Evolutionary conservation across 2,113 vertebrate genomes (phyloP).

Genomic region (Opisthocomus hoazin): DNA sequence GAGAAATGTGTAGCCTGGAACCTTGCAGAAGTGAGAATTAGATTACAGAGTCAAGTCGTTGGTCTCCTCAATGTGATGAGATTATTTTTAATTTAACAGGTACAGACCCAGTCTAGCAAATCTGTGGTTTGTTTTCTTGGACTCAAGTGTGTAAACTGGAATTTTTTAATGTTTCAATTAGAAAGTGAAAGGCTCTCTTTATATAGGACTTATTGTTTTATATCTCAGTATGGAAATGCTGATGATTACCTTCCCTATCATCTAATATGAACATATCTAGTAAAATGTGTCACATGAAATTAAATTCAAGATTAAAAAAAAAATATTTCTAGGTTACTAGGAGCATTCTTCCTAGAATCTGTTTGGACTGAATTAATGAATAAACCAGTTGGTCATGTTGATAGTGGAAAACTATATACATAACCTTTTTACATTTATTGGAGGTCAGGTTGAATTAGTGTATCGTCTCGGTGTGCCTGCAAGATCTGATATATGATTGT

Average conservation of each 20-base stretch:
- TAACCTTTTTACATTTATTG: not conserved
- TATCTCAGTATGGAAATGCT: not conserved
- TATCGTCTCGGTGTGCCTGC: not conserved
- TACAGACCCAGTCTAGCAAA: not conserved
- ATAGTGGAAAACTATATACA: not conserved
- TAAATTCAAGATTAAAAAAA: not conserved
- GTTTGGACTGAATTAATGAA: not conserved
- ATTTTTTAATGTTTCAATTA: not conserved
- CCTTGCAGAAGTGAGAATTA: slow-evolving; percentile 4
- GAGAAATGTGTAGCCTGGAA: not conserved
- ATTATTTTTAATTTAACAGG: slow-evolving; percentile 8
- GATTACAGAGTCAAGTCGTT: not conserved
- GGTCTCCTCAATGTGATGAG: not conserved
- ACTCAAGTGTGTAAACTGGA: not conserved
- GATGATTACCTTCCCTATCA: not conserved
- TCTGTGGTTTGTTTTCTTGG: not conserved
- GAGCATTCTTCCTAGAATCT: not conserved
- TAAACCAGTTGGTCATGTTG: not conserved
- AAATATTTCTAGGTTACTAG: not conserved
- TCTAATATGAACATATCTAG: not conserved
- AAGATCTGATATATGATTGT: not conserved
- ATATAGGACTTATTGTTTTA: not conserved
- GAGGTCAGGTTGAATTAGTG: not conserved
- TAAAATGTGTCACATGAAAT: not conserved
- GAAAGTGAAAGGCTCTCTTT: not conserved